Evolutionary conservation across 2,888 invertebrate genomes (phyloP).

Genomic region (Synanthedon tipuliformis): DNA sequence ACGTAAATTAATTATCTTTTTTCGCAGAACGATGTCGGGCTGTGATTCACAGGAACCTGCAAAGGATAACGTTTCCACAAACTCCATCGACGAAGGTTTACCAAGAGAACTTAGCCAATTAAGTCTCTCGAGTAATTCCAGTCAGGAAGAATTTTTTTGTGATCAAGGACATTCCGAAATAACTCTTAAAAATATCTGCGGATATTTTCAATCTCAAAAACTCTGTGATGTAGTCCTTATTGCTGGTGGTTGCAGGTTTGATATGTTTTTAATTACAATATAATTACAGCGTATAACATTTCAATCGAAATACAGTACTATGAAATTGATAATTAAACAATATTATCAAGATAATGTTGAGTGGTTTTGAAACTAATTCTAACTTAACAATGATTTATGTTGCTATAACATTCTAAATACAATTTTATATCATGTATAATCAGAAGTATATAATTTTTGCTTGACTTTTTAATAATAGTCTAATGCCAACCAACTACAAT

Average conservation of each 20-base stretch:
- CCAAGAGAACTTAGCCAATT: slow-evolving; percentile 76
- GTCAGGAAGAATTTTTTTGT: slow-evolving; percentile 83
- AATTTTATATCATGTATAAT: too few relatives aligned
- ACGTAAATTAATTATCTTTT: neutral
- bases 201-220: slow-evolving; percentile 83
- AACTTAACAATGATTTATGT: too few relatives aligned
- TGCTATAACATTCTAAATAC: too few relatives aligned
- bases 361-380: too few relatives aligned
- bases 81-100: slow-evolving; percentile 68
- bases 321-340: too few relatives aligned
- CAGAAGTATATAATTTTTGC: too few relatives aligned
- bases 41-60: slow-evolving; percentile 50
- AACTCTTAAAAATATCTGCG: slow-evolving; percentile 84
- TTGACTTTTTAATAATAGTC: too few relatives aligned
- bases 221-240: slow-evolving; percentile 90
- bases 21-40: slow-evolving; percentile 38
- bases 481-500: too few relatives aligned
- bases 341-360: too few relatives aligned
- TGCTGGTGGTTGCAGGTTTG: slow-evolving; percentile 78
- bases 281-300: too few relatives aligned
- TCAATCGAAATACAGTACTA: too few relatives aligned
- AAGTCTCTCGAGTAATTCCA: slow-evolving; percentile 74
- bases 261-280: too few relatives aligned
- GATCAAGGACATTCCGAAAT: slow-evolving; percentile 84
- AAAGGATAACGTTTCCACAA: slow-evolving; percentile 62